Percentiles rank a stretch among this genome's conserved stretches.
Conservation (phyloP, 1,140 invertebrate genomes). For the Danaus melanippus region DNA sequence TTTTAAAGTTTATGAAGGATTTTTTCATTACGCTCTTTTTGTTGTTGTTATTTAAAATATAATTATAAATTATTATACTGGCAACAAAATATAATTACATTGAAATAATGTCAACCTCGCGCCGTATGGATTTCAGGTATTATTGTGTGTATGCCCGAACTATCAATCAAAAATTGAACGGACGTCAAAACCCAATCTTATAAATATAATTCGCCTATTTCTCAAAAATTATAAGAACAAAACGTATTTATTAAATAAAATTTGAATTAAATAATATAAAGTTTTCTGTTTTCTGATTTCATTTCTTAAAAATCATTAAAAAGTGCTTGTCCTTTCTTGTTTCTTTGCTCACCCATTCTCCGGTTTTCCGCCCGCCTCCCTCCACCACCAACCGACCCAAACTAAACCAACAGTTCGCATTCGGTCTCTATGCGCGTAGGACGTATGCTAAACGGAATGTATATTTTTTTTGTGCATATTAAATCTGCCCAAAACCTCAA, state of each 20-base stretch:
- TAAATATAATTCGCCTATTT: background rate
- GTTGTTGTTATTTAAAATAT: background rate
- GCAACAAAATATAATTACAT: conserved; percentile 1
- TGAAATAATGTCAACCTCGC: background rate
- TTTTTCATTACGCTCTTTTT: no score
- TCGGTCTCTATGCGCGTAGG: conserved; percentile 53
- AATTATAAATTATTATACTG: background rate
- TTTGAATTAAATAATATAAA: no score
- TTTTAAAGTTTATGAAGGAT: no score
- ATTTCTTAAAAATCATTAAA: conserved; percentile 20
- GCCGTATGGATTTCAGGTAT: background rate
- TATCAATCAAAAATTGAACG: conserved; percentile 24
- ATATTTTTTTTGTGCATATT: conserved; percentile 68
- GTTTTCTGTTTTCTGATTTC: background rate
- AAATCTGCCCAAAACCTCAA: conserved; percentile 65
- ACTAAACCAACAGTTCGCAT: conserved; percentile 70
- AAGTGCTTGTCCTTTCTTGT: conserved; percentile 36
- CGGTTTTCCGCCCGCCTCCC: conserved; percentile 61
- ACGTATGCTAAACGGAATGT: conserved; percentile 63
- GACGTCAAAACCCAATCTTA: conserved; percentile 26
- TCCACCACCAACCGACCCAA: conserved; percentile 56
- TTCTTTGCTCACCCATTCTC: conserved; percentile 56
- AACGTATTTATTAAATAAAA: no score
- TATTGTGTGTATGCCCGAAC: conserved; percentile 8
- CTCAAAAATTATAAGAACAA: no score